phyloP scores from a whole-genome alignment of 2,797 vertebrate genomes.

The Cottoperca gobio region DNA sequence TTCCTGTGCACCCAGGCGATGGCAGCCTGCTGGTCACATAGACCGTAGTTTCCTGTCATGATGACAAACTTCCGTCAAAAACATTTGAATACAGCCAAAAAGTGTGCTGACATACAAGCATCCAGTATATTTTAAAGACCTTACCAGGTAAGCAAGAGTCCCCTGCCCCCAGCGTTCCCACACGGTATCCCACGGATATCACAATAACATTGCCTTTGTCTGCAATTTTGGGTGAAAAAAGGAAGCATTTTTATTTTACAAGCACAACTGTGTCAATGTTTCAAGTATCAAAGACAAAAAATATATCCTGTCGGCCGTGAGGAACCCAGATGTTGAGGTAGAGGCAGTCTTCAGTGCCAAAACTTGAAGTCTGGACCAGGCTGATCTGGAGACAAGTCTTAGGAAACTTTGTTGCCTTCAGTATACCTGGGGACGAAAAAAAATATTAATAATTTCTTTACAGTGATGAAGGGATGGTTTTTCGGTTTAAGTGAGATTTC shows the following conservation, averaged over 20 bases:
- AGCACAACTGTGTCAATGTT: background rate
- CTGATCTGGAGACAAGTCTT: conserved; percentile 86
- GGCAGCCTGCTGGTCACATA: conserved; percentile 96
- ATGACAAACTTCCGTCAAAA: background rate
- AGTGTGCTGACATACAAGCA: background rate
- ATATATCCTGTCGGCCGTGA: conserved; percentile 76
- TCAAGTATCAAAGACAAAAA: background rate
- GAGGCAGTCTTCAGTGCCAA: conserved; percentile 89
- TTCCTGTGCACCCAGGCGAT: conserved; percentile 97
- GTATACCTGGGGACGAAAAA: conserved; percentile 76
- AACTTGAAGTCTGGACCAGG: conserved; percentile 73
- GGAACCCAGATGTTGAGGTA: conserved; percentile 95
- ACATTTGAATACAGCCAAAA: background rate
- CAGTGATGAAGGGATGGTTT: background rate
- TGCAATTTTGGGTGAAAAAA: conserved; percentile 76
- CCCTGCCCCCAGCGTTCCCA: conserved; percentile 89
- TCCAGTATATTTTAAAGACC: background rate
- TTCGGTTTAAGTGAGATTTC: background rate
- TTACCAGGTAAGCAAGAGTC: conserved; percentile 88
- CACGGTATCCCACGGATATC: conserved; percentile 89
- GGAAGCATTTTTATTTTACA: background rate
- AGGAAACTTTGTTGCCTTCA: conserved; percentile 81
- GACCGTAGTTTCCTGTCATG: conserved; percentile 86
- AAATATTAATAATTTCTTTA: background rate
- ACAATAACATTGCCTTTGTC: conserved; percentile 90